phyloP scores from a whole-genome alignment of 2,113 vertebrate species.

The Haemorhous mexicanus region DNA sequence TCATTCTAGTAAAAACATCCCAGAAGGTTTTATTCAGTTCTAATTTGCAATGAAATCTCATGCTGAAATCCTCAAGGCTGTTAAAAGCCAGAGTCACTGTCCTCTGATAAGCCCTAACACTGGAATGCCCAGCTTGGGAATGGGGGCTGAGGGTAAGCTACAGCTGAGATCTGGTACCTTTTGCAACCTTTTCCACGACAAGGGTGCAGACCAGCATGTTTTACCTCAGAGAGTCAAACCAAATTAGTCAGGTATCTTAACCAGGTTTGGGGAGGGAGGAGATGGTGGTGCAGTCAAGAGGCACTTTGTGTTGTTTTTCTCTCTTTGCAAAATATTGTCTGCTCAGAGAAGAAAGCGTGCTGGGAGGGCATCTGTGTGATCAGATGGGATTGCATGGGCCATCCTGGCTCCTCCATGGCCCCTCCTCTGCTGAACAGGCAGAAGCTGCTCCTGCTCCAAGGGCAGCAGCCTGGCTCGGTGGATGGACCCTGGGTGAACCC shows the following conservation, averaged over 20 bases:
- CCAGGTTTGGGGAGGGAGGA: not conserved
- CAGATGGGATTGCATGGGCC: accelerated
- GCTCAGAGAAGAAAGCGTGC: not conserved
- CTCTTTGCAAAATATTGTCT: not conserved
- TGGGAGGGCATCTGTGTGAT: not conserved
- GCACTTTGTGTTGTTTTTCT: not conserved
- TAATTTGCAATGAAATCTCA: not conserved
- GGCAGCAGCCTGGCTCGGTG: not conserved
- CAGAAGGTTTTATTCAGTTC: not conserved
- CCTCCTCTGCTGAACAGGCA: not conserved
- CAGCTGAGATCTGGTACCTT: not conserved
- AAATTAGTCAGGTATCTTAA: not conserved
- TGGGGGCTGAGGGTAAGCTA: not conserved
- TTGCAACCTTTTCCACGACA: not conserved
- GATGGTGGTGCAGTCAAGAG: not conserved
- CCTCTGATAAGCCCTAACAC: not conserved
- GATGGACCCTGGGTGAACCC: not conserved
- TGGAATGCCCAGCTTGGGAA: not conserved
- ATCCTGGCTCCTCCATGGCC: not conserved
- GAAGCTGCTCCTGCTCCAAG: not conserved
- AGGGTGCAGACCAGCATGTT: not conserved
- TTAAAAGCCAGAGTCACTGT: not conserved
- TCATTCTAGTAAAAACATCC: not conserved
- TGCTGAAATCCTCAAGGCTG: not conserved
- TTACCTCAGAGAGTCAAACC: not conserved